Evolutionary conservation across 2,113 vertebrate genomes (phyloP).

Genomic region (Pleuronectes platessa): DNA sequence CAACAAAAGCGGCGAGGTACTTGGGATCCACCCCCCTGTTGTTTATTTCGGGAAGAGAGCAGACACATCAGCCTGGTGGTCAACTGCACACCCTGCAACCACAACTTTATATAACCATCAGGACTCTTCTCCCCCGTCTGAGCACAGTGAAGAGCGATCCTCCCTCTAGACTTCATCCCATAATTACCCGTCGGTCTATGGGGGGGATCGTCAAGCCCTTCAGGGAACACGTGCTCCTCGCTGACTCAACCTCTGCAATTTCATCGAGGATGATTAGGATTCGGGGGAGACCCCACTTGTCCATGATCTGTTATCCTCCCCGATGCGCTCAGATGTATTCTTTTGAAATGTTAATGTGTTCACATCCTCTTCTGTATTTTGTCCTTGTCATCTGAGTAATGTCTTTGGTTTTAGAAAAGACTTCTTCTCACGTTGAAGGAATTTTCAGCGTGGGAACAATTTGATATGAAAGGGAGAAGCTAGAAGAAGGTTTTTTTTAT

Average conservation of each 20-base stretch:
- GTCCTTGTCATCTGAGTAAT: constrained; percentile 29
- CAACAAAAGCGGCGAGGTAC: constrained; percentile 63
- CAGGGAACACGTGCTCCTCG: constrained; percentile 28
- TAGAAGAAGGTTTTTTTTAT: neutral
- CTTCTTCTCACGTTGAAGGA: constrained; percentile 29
- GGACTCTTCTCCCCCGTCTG: constrained; percentile 17
- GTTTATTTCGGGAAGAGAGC: constrained; percentile 62
- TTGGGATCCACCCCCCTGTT: constrained; percentile 58
- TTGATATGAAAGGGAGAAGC: constrained; percentile 19
- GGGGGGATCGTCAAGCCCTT: constrained; percentile 41
- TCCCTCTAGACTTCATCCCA: constrained; percentile 28
- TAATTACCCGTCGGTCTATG: constrained; percentile 51
- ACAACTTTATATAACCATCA: constrained; percentile 53
- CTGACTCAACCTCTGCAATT: constrained; percentile 11
- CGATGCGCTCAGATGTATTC: constrained; percentile 40
- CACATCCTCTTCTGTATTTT: constrained; percentile 43
- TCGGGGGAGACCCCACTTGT: constrained; percentile 32
- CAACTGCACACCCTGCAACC: constrained; percentile 31
- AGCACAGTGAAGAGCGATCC: neutral
- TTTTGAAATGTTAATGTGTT: constrained; percentile 64
- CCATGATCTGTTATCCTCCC: constrained; percentile 37
- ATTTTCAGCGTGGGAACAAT: constrained; percentile 3
- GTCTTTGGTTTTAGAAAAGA: constrained; percentile 27
- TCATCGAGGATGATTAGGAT: constrained; percentile 40
- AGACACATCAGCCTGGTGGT: constrained; percentile 51